A percentile compares a stretch with the other conserved stretches of the same genome.
phyloP scores from a whole-genome alignment of 1,140 invertebrate species.

The Aphelinus certus region DNA sequence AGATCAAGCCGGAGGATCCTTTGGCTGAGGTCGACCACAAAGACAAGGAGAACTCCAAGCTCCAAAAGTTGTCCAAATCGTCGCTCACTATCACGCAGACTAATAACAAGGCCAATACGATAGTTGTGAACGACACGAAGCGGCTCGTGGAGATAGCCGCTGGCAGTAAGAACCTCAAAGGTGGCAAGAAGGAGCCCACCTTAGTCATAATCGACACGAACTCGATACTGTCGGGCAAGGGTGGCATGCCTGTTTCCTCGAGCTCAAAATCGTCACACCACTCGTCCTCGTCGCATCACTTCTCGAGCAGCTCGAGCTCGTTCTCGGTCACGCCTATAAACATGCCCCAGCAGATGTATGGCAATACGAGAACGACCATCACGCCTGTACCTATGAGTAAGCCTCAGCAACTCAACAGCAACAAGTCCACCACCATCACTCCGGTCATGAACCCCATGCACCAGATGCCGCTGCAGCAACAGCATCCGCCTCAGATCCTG shows the following conservation, averaged over 20 bases:
- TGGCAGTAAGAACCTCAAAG: constrained; percentile 65
- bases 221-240: constrained; percentile 74
- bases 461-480: constrained; percentile 44
- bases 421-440: constrained; percentile 42
- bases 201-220: constrained; percentile 83
- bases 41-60: constrained; percentile 61
- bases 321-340: constrained; percentile 66
- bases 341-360: constrained; percentile 69
- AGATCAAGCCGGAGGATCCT: constrained; percentile 75
- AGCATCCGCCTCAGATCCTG: constrained; percentile 69
- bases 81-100: constrained; percentile 18
- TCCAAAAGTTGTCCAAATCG: constrained; percentile 56
- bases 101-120: constrained; percentile 64
- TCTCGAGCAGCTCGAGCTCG: constrained; percentile 52
- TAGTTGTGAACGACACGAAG: constrained; percentile 79
- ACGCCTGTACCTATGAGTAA: constrained; percentile 67
- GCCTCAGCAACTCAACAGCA: constrained; percentile 34
- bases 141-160: constrained; percentile 76
- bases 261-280: constrained; percentile 49
- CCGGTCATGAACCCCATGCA: constrained; percentile 35
- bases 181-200: constrained; percentile 78
- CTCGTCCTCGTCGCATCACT: constrained; percentile 41
- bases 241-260: constrained; percentile 68
- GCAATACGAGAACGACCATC: constrained; percentile 69
- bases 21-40: constrained; percentile 65